Percentiles rank a stretch among this genome's conserved stretches.
Conservation (phyloP, 1,140 invertebrate species). For the Eulimnadia texana region DNA sequence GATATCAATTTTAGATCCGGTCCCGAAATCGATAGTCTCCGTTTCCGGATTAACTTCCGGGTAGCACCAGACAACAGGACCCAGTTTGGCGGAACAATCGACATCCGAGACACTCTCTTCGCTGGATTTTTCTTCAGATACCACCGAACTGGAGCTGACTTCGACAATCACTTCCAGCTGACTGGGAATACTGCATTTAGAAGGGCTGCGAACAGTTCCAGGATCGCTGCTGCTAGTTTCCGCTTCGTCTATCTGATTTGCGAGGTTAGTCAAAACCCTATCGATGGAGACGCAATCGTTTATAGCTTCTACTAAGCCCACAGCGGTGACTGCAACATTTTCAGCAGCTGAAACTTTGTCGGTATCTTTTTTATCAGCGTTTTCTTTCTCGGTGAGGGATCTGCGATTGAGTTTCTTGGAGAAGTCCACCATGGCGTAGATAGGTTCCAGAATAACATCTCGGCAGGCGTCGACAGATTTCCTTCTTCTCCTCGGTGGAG, state of each 20-base stretch:
- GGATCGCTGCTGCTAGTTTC: neutral
- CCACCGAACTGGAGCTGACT: neutral
- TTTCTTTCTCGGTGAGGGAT: neutral
- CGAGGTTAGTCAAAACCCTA: no score
- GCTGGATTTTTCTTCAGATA: neutral
- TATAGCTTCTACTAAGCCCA: neutral
- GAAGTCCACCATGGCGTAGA: slow-evolving; percentile 15
- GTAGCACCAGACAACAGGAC: neutral
- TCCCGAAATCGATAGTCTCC: no score
- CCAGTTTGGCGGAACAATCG: neutral
- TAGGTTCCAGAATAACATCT: neutral
- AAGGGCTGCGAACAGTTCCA: neutral
- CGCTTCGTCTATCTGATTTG: no score
- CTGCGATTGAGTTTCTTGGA: slow-evolving; percentile 11
- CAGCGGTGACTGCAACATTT: neutral
- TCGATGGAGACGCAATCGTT: neutral
- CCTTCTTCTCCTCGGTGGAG: slow-evolving; percentile 13
- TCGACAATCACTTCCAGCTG: slow-evolving; percentile 10
- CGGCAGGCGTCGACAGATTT: slow-evolving; percentile 5
- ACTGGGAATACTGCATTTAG: neutral
- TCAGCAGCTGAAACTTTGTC: neutral
- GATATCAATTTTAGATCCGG: no score
- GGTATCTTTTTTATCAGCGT: neutral
- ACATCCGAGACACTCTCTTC: neutral
- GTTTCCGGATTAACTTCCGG: no score